Evolutionary conservation across 1,140 invertebrate genomes (phyloP), one percentile per base, ranked within the genome.

Genomic region (Procambarus virginalis): DNA sequence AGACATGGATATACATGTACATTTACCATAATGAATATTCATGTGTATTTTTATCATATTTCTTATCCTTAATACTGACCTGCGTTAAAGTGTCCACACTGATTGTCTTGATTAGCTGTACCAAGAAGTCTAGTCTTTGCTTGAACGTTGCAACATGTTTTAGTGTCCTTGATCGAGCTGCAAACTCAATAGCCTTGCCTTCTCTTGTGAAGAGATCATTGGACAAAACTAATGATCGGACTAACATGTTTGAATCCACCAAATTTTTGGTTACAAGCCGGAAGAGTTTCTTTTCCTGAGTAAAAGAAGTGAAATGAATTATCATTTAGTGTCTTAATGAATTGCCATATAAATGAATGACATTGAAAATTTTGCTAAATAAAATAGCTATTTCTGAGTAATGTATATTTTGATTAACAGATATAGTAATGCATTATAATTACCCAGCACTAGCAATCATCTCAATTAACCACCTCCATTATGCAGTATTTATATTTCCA

Each of bases 161-260:
- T 51, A 90, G 89, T 17, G 89, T 90, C 5, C 84, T 75, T 3
- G 89, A 90, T 34, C 55, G 64, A 45, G 83, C 60, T 20, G 68
- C 89, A 85, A 85, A 90, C 20, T 84, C 83, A 20, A 70, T 73
- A 17, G 77, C 77, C 3, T 80, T 73, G 22, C 84, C 76, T 45
- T 79, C 89, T 48, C 89, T 77, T 12, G 70, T 79, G 46, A 90
- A 90, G 46, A 68, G 78, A 60, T 90, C 89, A 90, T 85, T 60
- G 48, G 89, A 90, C 17, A 90, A 73, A 12, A 90, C 89, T 10
- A 90, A 70, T 22, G 89, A 90, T 22, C 89, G 76, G 2, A 90
- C 89, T n/a, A 90, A 64, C 89, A 90, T 90, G 49, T 90, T 90
- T 51, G 83, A 85, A 76, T 90, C 89, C 12, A 90, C 89, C 12